phyloP scores from a whole-genome alignment of 2,888 invertebrate genomes.

The Masnerella sp. region DNA sequence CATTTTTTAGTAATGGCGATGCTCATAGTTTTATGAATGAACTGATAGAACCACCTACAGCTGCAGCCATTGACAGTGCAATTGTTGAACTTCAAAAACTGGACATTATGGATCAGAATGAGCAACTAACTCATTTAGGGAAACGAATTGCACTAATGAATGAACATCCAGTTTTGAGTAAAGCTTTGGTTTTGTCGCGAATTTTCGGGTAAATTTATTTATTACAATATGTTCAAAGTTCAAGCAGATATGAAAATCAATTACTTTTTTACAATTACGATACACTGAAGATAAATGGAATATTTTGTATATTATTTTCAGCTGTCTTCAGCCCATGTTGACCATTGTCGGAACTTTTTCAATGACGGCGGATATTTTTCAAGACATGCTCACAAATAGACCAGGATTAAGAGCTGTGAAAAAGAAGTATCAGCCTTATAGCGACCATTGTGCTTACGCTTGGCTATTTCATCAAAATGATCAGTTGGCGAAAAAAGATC shows the following conservation, averaged over 20 bases:
- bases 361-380: slow-evolving; percentile 80
- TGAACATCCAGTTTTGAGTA: slow-evolving; percentile 82
- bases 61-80: slow-evolving; percentile 79
- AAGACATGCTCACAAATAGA: slow-evolving; percentile 78
- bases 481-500: neutral
- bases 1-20: slow-evolving; percentile 81
- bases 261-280: neutral
- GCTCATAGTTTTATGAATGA: slow-evolving; percentile 81
- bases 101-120: slow-evolving; percentile 80
- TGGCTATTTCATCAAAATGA: slow-evolving; percentile 80
- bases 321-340: slow-evolving; percentile 79
- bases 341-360: slow-evolving; percentile 79
- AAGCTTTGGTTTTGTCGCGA: slow-evolving; percentile 81
- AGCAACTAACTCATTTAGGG: slow-evolving; percentile 83
- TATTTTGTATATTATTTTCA: slow-evolving; percentile 62
- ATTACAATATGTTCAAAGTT: neutral
- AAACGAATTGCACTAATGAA: slow-evolving; percentile 79
- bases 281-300: slow-evolving; percentile 3
- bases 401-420: slow-evolving; percentile 80
- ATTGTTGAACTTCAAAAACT: slow-evolving; percentile 81
- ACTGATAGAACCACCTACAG: slow-evolving; percentile 82
- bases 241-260: too few species aligned
- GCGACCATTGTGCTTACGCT: slow-evolving; percentile 83
- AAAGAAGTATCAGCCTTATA: slow-evolving; percentile 78
- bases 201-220: slow-evolving; percentile 76